phyloP scores from a whole-genome alignment of 2,113 vertebrate species.

The Pollachius pollachius region DNA sequence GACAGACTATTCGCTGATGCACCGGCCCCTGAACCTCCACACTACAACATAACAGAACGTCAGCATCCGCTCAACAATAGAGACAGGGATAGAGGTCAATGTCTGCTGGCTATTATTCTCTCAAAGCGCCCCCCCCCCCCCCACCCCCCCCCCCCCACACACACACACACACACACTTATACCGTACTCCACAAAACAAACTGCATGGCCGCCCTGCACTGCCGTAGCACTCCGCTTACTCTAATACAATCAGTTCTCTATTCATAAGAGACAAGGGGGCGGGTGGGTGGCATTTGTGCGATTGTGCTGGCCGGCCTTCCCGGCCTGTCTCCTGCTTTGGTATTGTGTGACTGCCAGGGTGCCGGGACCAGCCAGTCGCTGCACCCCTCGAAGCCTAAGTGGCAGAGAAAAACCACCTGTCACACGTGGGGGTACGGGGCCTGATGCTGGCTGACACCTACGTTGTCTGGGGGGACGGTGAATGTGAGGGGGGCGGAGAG shows the following conservation, averaged over 20 bases:
- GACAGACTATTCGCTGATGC: constrained; percentile 70
- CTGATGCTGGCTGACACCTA: constrained; percentile 45
- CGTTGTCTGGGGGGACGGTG: constrained; percentile 37
- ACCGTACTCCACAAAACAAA: constrained; percentile 47
- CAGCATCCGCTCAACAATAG: constrained; percentile 68
- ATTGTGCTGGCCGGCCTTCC: constrained; percentile 40
- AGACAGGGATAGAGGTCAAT: constrained; percentile 58
- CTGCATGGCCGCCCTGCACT: constrained; percentile 63
- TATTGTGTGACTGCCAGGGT: constrained; percentile 43
- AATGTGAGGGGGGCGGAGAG: constrained; percentile 11
- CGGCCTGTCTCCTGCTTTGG: constrained; percentile 5
- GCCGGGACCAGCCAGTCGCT: constrained; percentile 47
- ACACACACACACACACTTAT: constrained; percentile 44
- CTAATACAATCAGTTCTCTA: constrained; percentile 79
- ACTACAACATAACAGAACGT: constrained; percentile 65
- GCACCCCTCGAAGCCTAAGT: not conserved
- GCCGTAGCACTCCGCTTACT: constrained; percentile 73
- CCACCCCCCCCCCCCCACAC: constrained; percentile 56
- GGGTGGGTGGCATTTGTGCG: constrained; percentile 32
- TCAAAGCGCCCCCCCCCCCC: constrained; percentile 55
- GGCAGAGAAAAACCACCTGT: constrained; percentile 45
- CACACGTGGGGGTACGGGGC: constrained; percentile 23
- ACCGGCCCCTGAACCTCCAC: constrained; percentile 48
- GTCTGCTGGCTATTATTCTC: constrained; percentile 64
- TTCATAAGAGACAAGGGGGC: constrained; percentile 42